Conservation (phyloP, 1,140 invertebrate genomes). For the Drosophila baimaii region DNA sequence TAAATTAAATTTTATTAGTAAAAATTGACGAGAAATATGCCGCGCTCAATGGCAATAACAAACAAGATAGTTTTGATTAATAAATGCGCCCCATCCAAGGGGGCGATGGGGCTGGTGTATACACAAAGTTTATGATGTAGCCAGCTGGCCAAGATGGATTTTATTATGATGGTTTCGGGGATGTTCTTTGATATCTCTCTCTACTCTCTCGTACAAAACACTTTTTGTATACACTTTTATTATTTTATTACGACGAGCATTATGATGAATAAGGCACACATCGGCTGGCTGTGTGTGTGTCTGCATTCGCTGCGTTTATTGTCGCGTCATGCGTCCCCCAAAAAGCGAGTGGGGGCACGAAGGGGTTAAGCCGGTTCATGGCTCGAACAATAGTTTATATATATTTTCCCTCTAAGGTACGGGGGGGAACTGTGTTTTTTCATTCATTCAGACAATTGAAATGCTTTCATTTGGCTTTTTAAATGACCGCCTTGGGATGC, state of each 20-base stretch:
- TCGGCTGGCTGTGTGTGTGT: constrained; percentile 26
- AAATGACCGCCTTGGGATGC: constrained; percentile 37
- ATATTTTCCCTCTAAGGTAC: background rate
- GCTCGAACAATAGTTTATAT: constrained; percentile 39
- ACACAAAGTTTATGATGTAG: constrained; percentile 52
- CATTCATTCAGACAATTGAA: constrained; percentile 62
- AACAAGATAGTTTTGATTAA: constrained; percentile 80
- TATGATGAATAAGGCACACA: constrained; percentile 32
- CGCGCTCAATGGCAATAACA: constrained; percentile 67
- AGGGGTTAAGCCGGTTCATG: constrained; percentile 43
- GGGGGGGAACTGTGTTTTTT: constrained; percentile 12
- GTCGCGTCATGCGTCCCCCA: constrained; percentile 53
- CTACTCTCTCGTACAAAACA: constrained; percentile 33
- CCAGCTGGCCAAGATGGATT: constrained; percentile 62
- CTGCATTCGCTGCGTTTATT: constrained; percentile 52
- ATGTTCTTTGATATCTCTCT: constrained; percentile 49
- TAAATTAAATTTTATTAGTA: constrained; percentile 82
- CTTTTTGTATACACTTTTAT: constrained; percentile 68
- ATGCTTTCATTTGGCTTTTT: constrained; percentile 66
- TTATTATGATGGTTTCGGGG: constrained; percentile 43
- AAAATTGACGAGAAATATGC: constrained; percentile 80
- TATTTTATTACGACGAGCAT: constrained; percentile 60
- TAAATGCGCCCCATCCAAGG: constrained; percentile 53
- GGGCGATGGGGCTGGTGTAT: background rate
- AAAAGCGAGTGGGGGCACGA: constrained; percentile 33